Percentiles rank a stretch among this genome's conserved stretches.
phyloP scores from a whole-genome alignment of 2,113 vertebrate genomes.

The zebrafish (Danio rerio) region GRCz12tu NC_133182.1:58374001-58374500 shows the following conservation, averaged over 20 bases:
- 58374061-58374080: too few relatives aligned
- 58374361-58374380: conserved; percentile 9
- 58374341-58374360: conserved; percentile 1
- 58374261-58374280: neutral
- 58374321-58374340: conserved; percentile 1
- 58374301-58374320: conserved; percentile 8
- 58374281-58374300: neutral
- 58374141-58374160: neutral
- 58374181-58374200: neutral
- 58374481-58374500: conserved; percentile 61
- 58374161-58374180: neutral
- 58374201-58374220: neutral
- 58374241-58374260: neutral
- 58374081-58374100: too few relatives aligned
- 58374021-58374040: too few relatives aligned
- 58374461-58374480: conserved; percentile 64
- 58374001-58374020: too few relatives aligned
- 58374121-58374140: neutral
- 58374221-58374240: neutral
- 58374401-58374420: conserved; percentile 18
- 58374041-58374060: too few relatives aligned
- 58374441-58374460: conserved; percentile 70
- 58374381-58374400: conserved; percentile 30
- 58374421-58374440: conserved; percentile 48
- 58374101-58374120: too few relatives aligned